These are phyloP conservation scores for Beris chalybata DNA, from an alignment of 2,888 invertebrate species.

Conservation along the genomic window DNA sequence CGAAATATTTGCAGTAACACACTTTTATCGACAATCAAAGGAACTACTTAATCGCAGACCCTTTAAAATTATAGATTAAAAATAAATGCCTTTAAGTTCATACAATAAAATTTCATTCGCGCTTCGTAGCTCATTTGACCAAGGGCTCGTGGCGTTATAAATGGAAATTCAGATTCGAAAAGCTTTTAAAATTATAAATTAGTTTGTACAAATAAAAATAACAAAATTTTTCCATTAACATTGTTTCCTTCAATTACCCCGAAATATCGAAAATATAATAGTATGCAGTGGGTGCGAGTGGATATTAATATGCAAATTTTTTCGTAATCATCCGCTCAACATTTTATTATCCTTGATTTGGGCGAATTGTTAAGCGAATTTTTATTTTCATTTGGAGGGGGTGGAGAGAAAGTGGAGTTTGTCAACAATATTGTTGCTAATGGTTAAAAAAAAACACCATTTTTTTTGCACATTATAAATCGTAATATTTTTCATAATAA, in stretches of 20 bases:
- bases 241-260: not conserved
- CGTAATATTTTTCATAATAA: no score
- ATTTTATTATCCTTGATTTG: conserved; percentile 33
- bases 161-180: not conserved
- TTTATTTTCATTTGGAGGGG: not conserved
- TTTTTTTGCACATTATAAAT: not conserved
- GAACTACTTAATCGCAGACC: not conserved
- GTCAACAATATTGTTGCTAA: conserved; percentile 21
- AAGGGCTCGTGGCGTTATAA: not conserved
- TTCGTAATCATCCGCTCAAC: conserved; percentile 17
- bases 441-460: not conserved
- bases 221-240: not conserved
- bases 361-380: conserved; percentile 21
- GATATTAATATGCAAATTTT: conserved; percentile 30
- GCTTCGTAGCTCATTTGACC: not conserved
- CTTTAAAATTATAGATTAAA: no score
- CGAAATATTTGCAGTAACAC: not conserved
- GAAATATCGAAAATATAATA: not conserved
- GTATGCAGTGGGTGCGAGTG: not conserved
- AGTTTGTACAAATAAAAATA: not conserved
- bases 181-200: not conserved
- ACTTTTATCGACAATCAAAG: not conserved
- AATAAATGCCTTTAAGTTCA: no score
- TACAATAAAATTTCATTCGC: not conserved
- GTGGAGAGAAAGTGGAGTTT: conserved; percentile 8